Base-by-base conservation (phyloP, 2,797 vertebrate genomes). In the Poecile montanus region DNA sequence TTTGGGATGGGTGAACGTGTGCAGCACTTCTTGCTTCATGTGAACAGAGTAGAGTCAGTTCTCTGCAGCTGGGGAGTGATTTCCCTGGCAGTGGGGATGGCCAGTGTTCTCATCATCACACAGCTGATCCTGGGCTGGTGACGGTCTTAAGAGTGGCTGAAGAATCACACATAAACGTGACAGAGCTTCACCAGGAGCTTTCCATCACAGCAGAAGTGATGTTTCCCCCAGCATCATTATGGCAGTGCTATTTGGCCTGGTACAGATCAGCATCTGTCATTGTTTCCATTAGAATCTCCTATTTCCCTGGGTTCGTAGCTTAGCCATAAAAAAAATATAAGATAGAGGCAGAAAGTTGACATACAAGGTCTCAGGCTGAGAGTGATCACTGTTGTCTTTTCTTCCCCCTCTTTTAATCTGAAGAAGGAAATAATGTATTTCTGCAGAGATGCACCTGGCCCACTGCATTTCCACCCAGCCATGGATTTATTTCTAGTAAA, bases 231-330 rank as follows among this genome's bases (percentile, higher is more conserved):
- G 92, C 76, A 91, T 76, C 76, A 20, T 87, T 91, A 84, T 47
- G 85, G 82, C 94, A 92, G 83, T 1, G 9, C 85, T 63, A n/a
- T 93, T 91, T 84, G 65, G 89, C 76, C 91, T 34, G 38, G 85
- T 88, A 66, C 54, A 81, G 93, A 97, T 96, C 93, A 96, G 81
- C 92, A 75, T 82, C 94, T 93, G 74, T 96, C 95, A 88, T 53
- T 71, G 56, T 89, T 95, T 91, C 89, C 92, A 91, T 76, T 74
- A 95, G 76, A 94, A 95, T 77, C 91, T 88, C 86, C 91, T 91
- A 26, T 94, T 97, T 94, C 94, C 77, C 56, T 5, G 1, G 91
- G 71, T 90, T 91, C 40, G 8, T 68, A 95, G 94, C 83, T 95
- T 44, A 86, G 81, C 92, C 74, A 72, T 97, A 96, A 95, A 97